Evolutionary conservation across 1,140 invertebrate species (phyloP).

Genomic region (Elysia chlorotica): DNA sequence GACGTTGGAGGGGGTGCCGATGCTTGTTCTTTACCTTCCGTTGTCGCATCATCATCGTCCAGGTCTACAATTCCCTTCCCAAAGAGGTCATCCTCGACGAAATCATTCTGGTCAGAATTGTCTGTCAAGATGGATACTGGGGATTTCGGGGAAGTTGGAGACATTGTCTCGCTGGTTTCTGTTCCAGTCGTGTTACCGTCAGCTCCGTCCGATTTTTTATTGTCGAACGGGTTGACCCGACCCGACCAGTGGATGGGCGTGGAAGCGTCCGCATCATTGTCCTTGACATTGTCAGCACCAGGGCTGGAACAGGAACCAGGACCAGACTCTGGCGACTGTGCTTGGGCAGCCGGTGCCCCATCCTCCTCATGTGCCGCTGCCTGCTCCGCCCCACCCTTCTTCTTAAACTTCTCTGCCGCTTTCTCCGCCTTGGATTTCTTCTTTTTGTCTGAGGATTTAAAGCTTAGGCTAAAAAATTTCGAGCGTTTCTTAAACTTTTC

Average conservation of each 20-base stretch:
- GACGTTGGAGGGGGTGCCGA: no score
- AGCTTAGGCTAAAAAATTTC: no score
- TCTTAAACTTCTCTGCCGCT: not conserved
- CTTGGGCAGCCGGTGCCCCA: no score
- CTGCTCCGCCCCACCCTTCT: not conserved
- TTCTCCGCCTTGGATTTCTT: no score
- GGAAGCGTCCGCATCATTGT: not conserved
- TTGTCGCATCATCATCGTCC: not conserved
- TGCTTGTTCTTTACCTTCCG: not conserved
- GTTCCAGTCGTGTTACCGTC: not conserved
- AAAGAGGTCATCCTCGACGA: constrained; percentile 8
- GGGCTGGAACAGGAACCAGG: no score
- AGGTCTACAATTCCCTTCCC: not conserved
- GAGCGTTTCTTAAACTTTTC: no score
- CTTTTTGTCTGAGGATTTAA: no score
- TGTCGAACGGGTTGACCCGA: constrained; percentile 1
- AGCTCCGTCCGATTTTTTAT: not conserved
- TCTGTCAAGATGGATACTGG: no score
- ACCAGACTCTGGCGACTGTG: no score
- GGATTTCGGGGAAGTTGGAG: no score
- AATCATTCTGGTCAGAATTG: no score
- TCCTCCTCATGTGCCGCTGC: no score
- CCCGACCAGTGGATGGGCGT: not conserved
- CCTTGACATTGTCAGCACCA: not conserved
- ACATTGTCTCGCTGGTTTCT: not conserved